Percentiles rank a stretch among this genome's conserved stretches.
These are phyloP conservation scores for Glossophaga mutica DNA, from an alignment of 2,797 vertebrate genomes.

Conservation along the genomic window DNA sequence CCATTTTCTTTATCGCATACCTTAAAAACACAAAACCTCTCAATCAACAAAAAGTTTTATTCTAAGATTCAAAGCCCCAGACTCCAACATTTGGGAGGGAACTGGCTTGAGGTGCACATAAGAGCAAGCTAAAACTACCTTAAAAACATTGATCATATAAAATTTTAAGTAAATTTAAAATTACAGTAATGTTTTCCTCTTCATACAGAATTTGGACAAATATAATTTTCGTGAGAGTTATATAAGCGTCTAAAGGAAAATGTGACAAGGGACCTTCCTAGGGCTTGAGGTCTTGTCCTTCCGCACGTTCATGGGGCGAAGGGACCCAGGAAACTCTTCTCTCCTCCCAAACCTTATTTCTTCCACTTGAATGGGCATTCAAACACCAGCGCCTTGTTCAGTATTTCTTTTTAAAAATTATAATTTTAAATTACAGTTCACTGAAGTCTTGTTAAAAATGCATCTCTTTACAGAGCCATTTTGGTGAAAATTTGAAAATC, in stretches of 20 bases:
- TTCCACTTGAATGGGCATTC: not conserved
- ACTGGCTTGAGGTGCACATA: not conserved
- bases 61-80: not conserved
- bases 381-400: not conserved
- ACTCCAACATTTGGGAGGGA: not conserved
- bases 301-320: not conserved
- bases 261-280: not conserved
- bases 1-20: not conserved
- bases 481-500: not conserved
- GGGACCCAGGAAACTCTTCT: not conserved
- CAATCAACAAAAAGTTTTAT: not conserved
- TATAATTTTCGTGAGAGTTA: not conserved
- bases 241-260: not conserved
- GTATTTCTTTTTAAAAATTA: not conserved
- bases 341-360: not conserved
- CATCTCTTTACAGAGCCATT: not conserved
- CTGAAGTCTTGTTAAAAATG: not conserved
- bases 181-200: not conserved
- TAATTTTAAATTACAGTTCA: not conserved
- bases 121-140: not conserved
- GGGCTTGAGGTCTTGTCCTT: not conserved
- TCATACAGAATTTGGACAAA: not conserved
- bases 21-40: not conserved
- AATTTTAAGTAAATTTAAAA: not conserved
- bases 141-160: not conserved